phyloP scores from a whole-genome alignment of 2,113 vertebrate genomes.

The Triplophysa siluroides region DNA sequence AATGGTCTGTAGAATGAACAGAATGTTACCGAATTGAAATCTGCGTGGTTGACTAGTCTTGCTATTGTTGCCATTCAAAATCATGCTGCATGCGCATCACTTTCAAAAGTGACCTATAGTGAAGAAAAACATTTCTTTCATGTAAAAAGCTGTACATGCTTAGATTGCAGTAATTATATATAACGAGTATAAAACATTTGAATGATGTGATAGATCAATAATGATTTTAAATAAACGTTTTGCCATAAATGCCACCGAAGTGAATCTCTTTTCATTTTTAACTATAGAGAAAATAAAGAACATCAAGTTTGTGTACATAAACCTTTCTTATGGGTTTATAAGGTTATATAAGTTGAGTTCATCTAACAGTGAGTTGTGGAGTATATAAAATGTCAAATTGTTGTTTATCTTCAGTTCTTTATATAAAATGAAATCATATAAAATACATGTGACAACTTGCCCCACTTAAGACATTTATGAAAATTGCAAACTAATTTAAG shows the following conservation, averaged over 20 bases:
- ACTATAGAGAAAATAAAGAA: not conserved
- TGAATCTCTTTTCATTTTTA: not conserved
- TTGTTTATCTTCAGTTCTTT: too few relatives aligned
- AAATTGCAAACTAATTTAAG: too few relatives aligned
- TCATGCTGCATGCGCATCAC: not conserved
- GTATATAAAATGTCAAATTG: too few relatives aligned
- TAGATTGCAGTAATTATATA: not conserved
- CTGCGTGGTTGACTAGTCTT: not conserved
- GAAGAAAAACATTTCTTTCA: not conserved
- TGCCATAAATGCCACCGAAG: conserved; percentile 37
- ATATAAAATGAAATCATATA: too few relatives aligned
- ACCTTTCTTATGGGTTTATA: too few relatives aligned
- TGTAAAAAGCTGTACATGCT: conserved; percentile 40
- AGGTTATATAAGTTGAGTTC: too few relatives aligned
- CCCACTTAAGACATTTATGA: too few relatives aligned
- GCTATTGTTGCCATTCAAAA: not conserved
- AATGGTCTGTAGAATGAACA: too few relatives aligned
- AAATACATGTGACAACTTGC: too few relatives aligned
- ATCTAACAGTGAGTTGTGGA: too few relatives aligned
- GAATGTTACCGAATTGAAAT: not conserved
- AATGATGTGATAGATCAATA: conserved; percentile 29
- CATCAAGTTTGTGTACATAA: too few relatives aligned
- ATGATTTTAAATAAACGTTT: conserved; percentile 63
- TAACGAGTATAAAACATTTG: conserved; percentile 19
- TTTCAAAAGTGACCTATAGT: not conserved